These are phyloP conservation scores for Drosophila obscura DNA, from an alignment of 1,140 invertebrate genomes.

Conservation along the genomic window DNA sequence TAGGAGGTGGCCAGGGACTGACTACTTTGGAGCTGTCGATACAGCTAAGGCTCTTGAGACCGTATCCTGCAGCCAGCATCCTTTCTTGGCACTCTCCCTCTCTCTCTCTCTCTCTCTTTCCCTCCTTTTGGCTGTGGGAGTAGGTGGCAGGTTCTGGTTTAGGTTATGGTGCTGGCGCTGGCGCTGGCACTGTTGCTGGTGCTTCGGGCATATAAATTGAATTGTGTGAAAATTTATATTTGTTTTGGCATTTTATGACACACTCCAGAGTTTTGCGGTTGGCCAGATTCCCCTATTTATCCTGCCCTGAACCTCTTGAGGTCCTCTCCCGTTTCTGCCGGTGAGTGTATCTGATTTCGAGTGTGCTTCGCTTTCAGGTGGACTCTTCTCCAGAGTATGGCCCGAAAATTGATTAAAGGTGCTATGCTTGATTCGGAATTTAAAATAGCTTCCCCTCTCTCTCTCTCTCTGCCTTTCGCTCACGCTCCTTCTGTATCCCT, in stretches of 20 bases:
- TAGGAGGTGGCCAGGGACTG: slow-evolving; percentile 14
- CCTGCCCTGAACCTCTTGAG: slow-evolving; percentile 1
- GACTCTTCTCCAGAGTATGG: slow-evolving; percentile 10
- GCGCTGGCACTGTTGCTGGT: neutral
- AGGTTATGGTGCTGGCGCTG: neutral
- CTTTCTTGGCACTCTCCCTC: slow-evolving; percentile 32
- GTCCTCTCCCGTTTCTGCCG: neutral
- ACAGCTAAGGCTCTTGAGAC: slow-evolving; percentile 43
- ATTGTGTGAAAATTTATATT: slow-evolving; percentile 72
- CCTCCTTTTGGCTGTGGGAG: neutral
- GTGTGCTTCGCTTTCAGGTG: slow-evolving; percentile 14
- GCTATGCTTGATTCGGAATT: slow-evolving; percentile 58
- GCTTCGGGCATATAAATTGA: slow-evolving; percentile 67
- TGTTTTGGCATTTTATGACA: slow-evolving; percentile 73
- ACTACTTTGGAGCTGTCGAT: slow-evolving; percentile 47
- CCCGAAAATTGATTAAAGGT: slow-evolving; percentile 72
- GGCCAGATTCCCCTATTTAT: slow-evolving; percentile 34
- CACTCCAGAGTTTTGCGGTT: slow-evolving; percentile 56
- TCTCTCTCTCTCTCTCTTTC: neutral
- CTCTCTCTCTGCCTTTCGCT: neutral
- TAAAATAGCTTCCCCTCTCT: slow-evolving; percentile 45
- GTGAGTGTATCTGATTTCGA: slow-evolving; percentile 33
- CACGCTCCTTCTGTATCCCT: slow-evolving; percentile 8
- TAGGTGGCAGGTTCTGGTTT: neutral
- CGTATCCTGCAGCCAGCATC: slow-evolving; percentile 49